These are phyloP conservation scores for Polypedilum vanderplanki DNA, from an alignment of 1,140 invertebrate genomes.

Conservation along the genomic window DNA sequence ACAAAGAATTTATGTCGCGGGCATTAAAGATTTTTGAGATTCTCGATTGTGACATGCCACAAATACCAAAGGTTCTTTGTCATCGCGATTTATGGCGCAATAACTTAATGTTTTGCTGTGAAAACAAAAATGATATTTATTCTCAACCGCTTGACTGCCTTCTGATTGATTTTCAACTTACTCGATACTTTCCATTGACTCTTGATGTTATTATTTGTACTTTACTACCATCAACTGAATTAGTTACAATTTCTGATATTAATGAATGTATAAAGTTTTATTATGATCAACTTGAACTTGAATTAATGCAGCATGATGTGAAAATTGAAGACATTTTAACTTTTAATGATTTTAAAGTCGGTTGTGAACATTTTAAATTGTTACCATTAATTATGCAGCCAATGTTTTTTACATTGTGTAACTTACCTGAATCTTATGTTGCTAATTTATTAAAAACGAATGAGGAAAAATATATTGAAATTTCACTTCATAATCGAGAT, in stretches of 20 bases:
- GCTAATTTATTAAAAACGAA: neutral
- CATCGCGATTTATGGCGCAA: conserved; percentile 58
- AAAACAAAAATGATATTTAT: conserved; percentile 33
- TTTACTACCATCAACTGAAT: neutral
- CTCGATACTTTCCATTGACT: conserved; percentile 50
- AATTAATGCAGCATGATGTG: neutral
- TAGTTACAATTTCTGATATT: neutral
- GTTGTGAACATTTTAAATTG: conserved; percentile 22
- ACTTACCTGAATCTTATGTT: conserved; percentile 1
- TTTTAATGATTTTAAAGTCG: neutral
- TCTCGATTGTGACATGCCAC: conserved; percentile 38
- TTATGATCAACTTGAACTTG: conserved; percentile 19
- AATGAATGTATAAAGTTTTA: neutral
- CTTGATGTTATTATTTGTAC: conserved; percentile 45
- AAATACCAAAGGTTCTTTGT: conserved; percentile 48
- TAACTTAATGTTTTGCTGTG: conserved; percentile 54
- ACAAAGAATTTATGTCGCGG: conserved; percentile 35
- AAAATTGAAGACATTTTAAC: neutral
- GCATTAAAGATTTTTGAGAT: conserved; percentile 34
- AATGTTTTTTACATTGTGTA: neutral
- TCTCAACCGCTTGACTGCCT: conserved; percentile 44
- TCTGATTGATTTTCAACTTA: conserved; percentile 54
- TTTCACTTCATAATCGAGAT: neutral
- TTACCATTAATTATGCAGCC: neutral
- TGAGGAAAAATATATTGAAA: neutral